These are phyloP conservation scores for Spodoptera litura DNA, from an alignment of 1,140 invertebrate species.

Conservation along the genomic window DNA sequence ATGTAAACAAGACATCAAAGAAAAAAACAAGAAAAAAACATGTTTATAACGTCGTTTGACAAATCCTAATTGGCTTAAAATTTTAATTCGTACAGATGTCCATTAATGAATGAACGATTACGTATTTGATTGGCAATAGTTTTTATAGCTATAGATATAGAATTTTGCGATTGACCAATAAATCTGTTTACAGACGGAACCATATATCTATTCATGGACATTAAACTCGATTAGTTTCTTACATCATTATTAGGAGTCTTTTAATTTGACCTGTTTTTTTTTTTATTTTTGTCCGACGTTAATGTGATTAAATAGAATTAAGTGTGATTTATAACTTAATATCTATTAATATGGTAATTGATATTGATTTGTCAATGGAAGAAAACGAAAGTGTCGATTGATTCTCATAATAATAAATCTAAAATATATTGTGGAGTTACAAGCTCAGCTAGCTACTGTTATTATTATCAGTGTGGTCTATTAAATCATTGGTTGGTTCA, in stretches of 20 bases:
- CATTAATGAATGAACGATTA: neutral
- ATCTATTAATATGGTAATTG: constrained; percentile 25
- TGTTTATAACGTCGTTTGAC: no score
- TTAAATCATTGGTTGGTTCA: no score
- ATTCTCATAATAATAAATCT: constrained; percentile 8
- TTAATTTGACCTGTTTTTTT: constrained; percentile 28
- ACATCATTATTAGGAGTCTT: constrained; percentile 1
- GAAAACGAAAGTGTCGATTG: constrained; percentile 17
- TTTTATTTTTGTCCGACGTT: neutral
- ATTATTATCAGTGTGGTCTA: neutral
- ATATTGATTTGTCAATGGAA: constrained; percentile 14
- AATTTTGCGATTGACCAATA: constrained; percentile 33
- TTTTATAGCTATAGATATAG: constrained; percentile 26
- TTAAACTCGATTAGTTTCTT: constrained; percentile 3
- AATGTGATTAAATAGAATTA: constrained; percentile 24
- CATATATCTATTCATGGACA: constrained; percentile 29
- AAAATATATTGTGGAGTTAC: neutral
- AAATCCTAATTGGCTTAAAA: neutral
- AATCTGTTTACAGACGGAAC: constrained; percentile 35
- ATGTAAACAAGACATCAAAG: no score
- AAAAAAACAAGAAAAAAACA: no score
- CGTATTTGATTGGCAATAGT: constrained; percentile 9
- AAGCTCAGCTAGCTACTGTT: neutral
- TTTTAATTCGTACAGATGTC: constrained; percentile 3
- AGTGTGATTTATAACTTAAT: constrained; percentile 18